Conservation (phyloP, 2,113 vertebrate genomes). For the Bos indicus region DNA sequence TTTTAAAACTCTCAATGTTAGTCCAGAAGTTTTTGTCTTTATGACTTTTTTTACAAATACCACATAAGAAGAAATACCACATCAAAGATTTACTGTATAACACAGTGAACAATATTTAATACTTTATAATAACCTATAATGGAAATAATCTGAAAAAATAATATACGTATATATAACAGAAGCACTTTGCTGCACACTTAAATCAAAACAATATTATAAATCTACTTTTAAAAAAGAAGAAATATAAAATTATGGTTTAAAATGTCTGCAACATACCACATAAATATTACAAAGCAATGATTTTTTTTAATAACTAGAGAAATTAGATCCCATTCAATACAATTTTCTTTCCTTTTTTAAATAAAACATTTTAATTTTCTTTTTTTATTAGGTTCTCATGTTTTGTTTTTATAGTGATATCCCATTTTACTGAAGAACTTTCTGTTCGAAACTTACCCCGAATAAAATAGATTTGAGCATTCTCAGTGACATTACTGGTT, state of each 20-base stretch:
- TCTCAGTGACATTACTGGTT: not conserved
- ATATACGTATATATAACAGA: not conserved
- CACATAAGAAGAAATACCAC: not conserved
- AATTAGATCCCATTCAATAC: not conserved
- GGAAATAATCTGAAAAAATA: not conserved
- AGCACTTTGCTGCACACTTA: not conserved
- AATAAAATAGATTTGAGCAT: slow-evolving; percentile 25
- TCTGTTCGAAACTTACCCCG: slow-evolving; percentile 45
- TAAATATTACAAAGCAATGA: not conserved
- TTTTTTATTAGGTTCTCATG: not conserved
- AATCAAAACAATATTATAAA: not conserved
- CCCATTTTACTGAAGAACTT: slow-evolving; percentile 49
- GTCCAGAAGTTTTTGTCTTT: slow-evolving; percentile 19
- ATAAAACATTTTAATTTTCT: not conserved
- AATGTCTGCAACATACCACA: slow-evolving; percentile 7
- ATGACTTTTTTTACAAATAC: not conserved
- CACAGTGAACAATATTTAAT: not conserved
- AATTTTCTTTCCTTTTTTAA: not conserved
- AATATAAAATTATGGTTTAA: slow-evolving; percentile 1
- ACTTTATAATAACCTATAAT: not conserved
- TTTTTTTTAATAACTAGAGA: slow-evolving; percentile 18
- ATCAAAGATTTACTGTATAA: not conserved
- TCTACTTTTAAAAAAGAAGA: not conserved
- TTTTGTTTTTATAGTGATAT: slow-evolving; percentile 14
- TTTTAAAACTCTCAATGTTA: slow-evolving; percentile 23